Base-by-base conservation (phyloP, 2,888 invertebrate genomes). In the Incurvaria masculella region DNA sequence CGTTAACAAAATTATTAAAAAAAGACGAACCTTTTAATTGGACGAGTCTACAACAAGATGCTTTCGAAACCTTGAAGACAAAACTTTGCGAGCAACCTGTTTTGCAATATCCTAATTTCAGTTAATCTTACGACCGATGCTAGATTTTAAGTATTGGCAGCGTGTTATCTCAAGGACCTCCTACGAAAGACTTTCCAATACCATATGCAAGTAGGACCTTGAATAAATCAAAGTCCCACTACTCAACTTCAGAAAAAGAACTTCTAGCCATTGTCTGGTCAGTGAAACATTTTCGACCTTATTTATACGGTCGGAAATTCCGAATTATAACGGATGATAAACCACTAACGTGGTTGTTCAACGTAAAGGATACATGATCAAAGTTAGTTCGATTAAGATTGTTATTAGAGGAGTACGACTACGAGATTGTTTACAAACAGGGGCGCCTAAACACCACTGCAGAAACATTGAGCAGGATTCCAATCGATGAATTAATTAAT, bases 241-340 rank as follows among this genome's bases (percentile, higher is more conserved):
- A 69, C 49, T 53, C 54, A 2, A 63, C 64, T 1, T 66, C 55
- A 1, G 66, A 71, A 55, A 58, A 57, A 43, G 66, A 69, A 56
- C 48, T 66, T 2, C 46, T 68, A 45, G 61, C 63, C 0, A 63
- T 70, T 10, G 55, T 68, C 4, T 66, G 61, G 60, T 53, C 53
- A 6, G 50, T 53, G 1, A 60, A 64, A 53, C 55, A 64, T 49
- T 69, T 66, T 50, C 17, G 64, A 26, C 63, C 66, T 4, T 69
- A 68, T 47, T 44, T 69, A 2, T 65, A 57, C 48, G 67, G 66
- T 16, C 54, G 57, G 26, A 55, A 61, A 50, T 69, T 68, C 45
- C 54, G 26, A 10, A 58, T 69, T 11, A 18, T 60, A 4, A 68
- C 60, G 0, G 65, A 69, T 49, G 67, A 68, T 49, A 48, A 53